Evolutionary conservation across 2,888 invertebrate species (phyloP), one percentile per base, ranked within the genome.

Genomic region (Lomographa bimaculata): DNA sequence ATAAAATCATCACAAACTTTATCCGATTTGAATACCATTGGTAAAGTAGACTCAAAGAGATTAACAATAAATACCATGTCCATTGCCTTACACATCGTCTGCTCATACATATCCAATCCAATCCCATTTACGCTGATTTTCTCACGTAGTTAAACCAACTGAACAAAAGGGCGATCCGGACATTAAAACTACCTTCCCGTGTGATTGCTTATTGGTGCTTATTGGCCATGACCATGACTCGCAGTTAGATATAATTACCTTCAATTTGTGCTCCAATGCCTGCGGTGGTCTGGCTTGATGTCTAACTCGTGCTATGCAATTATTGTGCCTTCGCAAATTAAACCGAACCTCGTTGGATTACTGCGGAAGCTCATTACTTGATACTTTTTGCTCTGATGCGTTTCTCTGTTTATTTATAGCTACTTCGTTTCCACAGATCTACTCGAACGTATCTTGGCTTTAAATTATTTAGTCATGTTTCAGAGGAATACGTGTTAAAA

Each of bases 171-270:
- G 34, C 25, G 29, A 64, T 46, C 48, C 35, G 68, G 64, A 77
- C 76, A 79, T 79, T 77, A 69, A 59, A 50, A 59, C 55, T 57
- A 74, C 75, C 80, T 86, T 83, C 77, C 65, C 76, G 79, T 79
- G 75, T 74, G 72, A 73, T 74, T 78, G 82, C 82, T 82, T 86
- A 84, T 85, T 83, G 83, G 79, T 86, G 85, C 83, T 86, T 85
- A 87, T 89, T 89, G 84, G 78, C 89, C 89, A 84, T 89, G 89
- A 85, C 89, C 89, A 65, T 89, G 85, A 67, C 72, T 79, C 50
- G 68, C 84, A 83, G 85, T 89, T 89, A 89, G 80, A 72, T 75
- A 71, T 84, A 84, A 89, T 89, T 89, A 87, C 76, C 79, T 80
- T 77, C 81, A 87, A 87, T 89, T 86, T 85, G 82, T 79, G 64